Conservation (phyloP, 1,140 invertebrate genomes). For the Bicyclus anynana region DNA sequence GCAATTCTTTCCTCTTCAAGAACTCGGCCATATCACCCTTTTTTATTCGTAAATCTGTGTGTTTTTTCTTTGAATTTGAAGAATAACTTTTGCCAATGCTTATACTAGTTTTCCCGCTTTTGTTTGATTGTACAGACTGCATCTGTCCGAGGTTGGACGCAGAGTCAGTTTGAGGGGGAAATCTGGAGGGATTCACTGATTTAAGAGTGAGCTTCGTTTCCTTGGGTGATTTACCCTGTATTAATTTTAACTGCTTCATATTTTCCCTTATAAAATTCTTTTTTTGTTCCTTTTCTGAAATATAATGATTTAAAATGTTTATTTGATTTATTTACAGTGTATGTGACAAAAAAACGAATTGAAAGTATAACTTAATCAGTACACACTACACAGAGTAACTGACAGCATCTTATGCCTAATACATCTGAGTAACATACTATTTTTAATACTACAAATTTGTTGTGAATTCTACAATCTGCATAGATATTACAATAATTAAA, state of each 20-base stretch:
- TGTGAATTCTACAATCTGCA: too few relatives aligned
- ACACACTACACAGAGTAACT: too few relatives aligned
- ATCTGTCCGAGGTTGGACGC: slow-evolving; percentile 47
- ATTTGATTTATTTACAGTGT: neutral
- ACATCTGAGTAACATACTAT: too few relatives aligned
- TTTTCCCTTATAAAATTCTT: slow-evolving; percentile 79
- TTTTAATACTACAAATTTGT: neutral
- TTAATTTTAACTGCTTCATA: slow-evolving; percentile 76
- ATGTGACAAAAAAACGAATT: neutral
- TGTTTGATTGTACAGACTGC: slow-evolving; percentile 60
- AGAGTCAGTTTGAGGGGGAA: slow-evolving; percentile 30
- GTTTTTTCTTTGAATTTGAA: slow-evolving; percentile 44
- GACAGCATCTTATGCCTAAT: too few relatives aligned
- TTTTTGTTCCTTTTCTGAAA: slow-evolving; percentile 76
- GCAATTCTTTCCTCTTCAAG: slow-evolving; percentile 57
- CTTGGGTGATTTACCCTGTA: slow-evolving; percentile 71
- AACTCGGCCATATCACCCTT: slow-evolving; percentile 73
- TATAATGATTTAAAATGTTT: neutral
- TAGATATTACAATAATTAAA: too few relatives aligned
- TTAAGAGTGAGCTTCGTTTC: slow-evolving; percentile 57
- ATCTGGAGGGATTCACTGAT: slow-evolving; percentile 39
- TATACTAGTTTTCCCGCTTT: slow-evolving; percentile 48
- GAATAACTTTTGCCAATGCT: slow-evolving; percentile 48
- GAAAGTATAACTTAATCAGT: neutral
- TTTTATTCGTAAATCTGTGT: slow-evolving; percentile 54